A percentile compares a stretch with the other conserved stretches of the same genome.
Conservation (phyloP, 1,140 invertebrate genomes). For the Sminthurides bifidus region DNA sequence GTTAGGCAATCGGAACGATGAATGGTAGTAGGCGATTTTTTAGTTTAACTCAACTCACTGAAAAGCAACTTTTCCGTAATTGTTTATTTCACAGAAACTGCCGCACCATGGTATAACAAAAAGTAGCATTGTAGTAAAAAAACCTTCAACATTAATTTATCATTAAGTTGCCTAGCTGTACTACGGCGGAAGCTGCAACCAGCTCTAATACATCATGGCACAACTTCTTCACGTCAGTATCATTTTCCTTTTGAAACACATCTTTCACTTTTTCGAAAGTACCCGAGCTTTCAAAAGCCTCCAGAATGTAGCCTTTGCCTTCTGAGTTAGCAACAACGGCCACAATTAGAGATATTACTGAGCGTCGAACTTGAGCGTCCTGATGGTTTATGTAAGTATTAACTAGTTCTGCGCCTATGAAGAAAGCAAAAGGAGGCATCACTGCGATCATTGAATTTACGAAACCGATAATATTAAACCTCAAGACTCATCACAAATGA, state of each 20-base stretch:
- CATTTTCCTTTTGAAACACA: background rate
- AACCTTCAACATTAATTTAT: background rate
- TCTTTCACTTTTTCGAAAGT: constrained; percentile 8
- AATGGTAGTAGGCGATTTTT: background rate
- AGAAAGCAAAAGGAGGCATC: constrained; percentile 3
- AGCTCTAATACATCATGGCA: constrained; percentile 12
- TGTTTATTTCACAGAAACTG: background rate
- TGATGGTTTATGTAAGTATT: constrained; percentile 8
- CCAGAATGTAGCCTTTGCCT: constrained; percentile 17
- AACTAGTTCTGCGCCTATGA: constrained; percentile 15
- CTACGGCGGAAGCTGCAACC: background rate
- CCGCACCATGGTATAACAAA: background rate
- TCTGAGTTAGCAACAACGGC: constrained; percentile 14
- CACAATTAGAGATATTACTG: constrained; percentile 8
- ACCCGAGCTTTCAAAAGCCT: constrained; percentile 5
- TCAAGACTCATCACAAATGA: no score
- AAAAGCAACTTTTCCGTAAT: background rate
- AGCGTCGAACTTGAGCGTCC: constrained; percentile 16
- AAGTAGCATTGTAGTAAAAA: background rate
- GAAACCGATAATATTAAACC: no score
- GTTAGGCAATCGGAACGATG: background rate
- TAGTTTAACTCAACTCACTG: background rate
- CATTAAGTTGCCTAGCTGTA: background rate
- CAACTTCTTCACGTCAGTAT: constrained; percentile 14
- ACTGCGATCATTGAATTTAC: no score